Conservation (phyloP, 2,888 invertebrate genomes). For the Chrysotoxum bicinctum region DNA sequence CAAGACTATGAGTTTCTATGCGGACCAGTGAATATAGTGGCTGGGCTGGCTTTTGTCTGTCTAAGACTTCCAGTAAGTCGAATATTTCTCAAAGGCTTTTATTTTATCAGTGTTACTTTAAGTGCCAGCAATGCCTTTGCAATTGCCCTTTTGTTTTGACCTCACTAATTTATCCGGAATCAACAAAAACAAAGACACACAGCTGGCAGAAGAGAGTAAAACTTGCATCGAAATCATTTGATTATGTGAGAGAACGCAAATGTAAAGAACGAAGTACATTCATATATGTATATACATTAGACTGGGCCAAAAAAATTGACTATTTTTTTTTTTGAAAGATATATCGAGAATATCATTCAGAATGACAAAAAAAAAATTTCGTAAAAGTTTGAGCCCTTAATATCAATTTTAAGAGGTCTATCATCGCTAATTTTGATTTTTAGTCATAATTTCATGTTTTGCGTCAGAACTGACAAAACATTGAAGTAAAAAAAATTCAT, state of each 20-base stretch:
- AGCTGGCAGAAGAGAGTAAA: not conserved
- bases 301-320: too few species aligned
- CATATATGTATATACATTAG: too few species aligned
- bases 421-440: too few species aligned
- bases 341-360: too few species aligned
- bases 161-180: conserved; percentile 53
- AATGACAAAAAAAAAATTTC: too few species aligned
- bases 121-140: conserved; percentile 48
- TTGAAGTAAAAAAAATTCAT: too few species aligned
- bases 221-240: conserved; percentile 24
- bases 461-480: too few species aligned
- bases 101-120: conserved; percentile 36
- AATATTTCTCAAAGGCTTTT: conserved; percentile 4
- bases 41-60: not conserved
- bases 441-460: too few species aligned
- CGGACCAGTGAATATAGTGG: not conserved
- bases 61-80: not conserved
- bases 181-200: not conserved
- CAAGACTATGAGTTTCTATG: not conserved
- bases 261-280: not conserved
- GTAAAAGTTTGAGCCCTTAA: too few species aligned
- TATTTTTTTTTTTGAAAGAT: too few species aligned
- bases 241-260: conserved; percentile 16
- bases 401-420: too few species aligned
- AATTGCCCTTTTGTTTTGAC: conserved; percentile 66